phyloP scores from a whole-genome alignment of 1,140 invertebrate genomes.

The Listronotus oregonensis region DNA sequence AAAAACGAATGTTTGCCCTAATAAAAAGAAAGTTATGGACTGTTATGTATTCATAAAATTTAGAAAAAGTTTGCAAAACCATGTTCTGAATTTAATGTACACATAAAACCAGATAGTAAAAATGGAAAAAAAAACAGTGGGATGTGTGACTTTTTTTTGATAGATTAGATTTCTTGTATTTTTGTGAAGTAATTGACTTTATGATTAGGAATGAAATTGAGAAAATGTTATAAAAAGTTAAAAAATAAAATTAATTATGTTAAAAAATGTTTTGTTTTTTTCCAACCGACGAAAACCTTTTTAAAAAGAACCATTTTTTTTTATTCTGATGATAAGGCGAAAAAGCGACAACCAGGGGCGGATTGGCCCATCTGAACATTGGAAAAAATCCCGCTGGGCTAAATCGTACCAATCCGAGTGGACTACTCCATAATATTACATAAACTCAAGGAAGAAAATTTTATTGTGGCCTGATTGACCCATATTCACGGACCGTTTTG shows the following conservation, averaged over 20 bases:
- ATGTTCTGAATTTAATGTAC: background rate
- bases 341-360: no score
- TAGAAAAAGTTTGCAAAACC: background rate
- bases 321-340: no score
- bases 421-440: no score
- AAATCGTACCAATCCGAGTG: no score
- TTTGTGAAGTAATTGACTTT: slow-evolving; percentile 15
- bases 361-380: no score
- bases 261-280: slow-evolving; percentile 15
- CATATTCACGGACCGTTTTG: no score
- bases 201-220: slow-evolving; percentile 22
- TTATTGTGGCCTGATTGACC: no score
- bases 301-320: no score
- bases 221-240: slow-evolving; percentile 37
- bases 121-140: background rate
- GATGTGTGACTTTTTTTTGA: slow-evolving; percentile 13
- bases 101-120: slow-evolving; percentile 1
- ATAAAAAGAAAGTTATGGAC: background rate
- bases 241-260: slow-evolving; percentile 34
- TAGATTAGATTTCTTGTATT: slow-evolving; percentile 3
- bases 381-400: no score
- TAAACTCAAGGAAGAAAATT: no score
- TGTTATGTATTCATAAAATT: background rate
- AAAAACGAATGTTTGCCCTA: background rate
- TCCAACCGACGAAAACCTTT: no score